Conservation (phyloP, 2,888 invertebrate genomes). For the Erynnis tages region DNA sequence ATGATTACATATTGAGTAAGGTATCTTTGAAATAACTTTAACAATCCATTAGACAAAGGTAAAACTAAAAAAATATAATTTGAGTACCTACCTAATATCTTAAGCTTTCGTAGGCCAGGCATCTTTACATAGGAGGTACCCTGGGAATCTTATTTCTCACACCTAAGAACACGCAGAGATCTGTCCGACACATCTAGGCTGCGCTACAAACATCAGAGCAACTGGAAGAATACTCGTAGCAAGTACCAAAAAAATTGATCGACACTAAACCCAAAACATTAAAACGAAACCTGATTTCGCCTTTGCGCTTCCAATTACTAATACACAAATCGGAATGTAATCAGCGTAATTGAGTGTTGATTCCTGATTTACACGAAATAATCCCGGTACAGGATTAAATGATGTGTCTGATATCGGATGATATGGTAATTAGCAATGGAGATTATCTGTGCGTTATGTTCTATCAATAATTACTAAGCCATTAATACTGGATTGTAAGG, state of each 20-base stretch:
- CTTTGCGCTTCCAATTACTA: slow-evolving; percentile 24
- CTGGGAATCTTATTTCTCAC: slow-evolving; percentile 20
- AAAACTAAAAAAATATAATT: too few relatives aligned
- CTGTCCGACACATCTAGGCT: too few relatives aligned
- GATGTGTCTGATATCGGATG: slow-evolving; percentile 21
- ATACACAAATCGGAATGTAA: slow-evolving; percentile 12
- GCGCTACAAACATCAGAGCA: too few relatives aligned
- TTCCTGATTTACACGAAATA: slow-evolving; percentile 27
- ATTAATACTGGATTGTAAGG: slow-evolving; percentile 17
- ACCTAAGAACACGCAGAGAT: slow-evolving; percentile 21
- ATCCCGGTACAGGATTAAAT: slow-evolving; percentile 24
- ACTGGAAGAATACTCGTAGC: too few relatives aligned
- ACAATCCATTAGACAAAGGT: too few relatives aligned
- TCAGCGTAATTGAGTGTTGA: slow-evolving; percentile 26
- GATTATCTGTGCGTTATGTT: slow-evolving; percentile 21
- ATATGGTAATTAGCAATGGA: slow-evolving; percentile 24
- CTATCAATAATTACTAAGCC: slow-evolving; percentile 22
- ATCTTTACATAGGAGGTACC: slow-evolving; percentile 2
- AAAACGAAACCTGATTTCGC: too few relatives aligned
- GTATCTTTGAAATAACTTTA: too few relatives aligned
- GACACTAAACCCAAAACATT: too few relatives aligned
- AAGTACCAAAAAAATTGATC: too few relatives aligned
- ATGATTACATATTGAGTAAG: too few relatives aligned
- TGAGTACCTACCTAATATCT: too few relatives aligned
- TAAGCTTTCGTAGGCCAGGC: background rate